A percentile compares a stretch with the other conserved stretches of the same genome.
Conservation (phyloP, 2,113 vertebrate species). For the Pseudorasbora parva region DNA sequence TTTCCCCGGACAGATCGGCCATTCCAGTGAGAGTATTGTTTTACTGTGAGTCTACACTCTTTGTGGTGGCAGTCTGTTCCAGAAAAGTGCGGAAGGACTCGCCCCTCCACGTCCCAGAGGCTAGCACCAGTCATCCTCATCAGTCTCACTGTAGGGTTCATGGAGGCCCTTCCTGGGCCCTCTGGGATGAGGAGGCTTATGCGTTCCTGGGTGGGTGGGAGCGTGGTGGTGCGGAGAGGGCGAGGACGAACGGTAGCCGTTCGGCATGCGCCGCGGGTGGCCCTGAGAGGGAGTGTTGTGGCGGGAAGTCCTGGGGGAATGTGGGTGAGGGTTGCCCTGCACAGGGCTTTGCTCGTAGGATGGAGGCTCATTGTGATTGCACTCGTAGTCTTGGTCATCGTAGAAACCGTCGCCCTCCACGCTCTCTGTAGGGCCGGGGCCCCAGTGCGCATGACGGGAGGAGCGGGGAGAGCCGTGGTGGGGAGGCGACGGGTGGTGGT, state of each 20-base stretch:
- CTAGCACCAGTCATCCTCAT: conserved; percentile 95
- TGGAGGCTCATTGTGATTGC: conserved; percentile 76
- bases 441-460: conserved; percentile 71
- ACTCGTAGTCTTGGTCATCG: conserved; percentile 74
- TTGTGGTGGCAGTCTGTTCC: conserved; percentile 38
- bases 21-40: background rate
- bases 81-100: conserved; percentile 6
- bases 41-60: conserved; percentile 12
- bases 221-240: conserved; percentile 80
- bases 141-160: conserved; percentile 88
- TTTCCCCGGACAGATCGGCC: conserved; percentile 44
- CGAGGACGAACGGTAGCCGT: conserved; percentile 85
- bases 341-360: conserved; percentile 74
- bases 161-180: conserved; percentile 84
- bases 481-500: conserved; percentile 67
- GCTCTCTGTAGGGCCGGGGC: conserved; percentile 70
- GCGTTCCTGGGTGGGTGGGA: conserved; percentile 73
- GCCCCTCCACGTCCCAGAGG: conserved; percentile 69
- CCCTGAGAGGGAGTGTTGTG: conserved; percentile 68
- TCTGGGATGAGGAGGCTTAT: conserved; percentile 76
- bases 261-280: conserved; percentile 83
- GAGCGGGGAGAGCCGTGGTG: conserved; percentile 76
- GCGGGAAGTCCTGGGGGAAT: conserved; percentile 84
- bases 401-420: conserved; percentile 80
- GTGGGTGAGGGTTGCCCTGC: conserved; percentile 76